Evolutionary conservation across 1,140 invertebrate species (phyloP).

Genomic region (Halyomorpha halys): DNA sequence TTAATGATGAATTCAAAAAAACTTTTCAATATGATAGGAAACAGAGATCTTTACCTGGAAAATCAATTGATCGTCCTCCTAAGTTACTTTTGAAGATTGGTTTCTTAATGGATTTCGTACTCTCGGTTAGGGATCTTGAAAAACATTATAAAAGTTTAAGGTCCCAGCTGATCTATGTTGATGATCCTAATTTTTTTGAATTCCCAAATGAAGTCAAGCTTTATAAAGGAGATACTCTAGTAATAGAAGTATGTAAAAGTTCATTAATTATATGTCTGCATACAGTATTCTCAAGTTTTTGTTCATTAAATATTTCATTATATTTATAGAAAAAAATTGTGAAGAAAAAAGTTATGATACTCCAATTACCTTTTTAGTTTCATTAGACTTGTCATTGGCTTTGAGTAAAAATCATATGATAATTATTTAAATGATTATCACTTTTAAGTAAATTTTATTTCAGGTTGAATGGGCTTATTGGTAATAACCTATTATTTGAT

Average conservation of each 20-base stretch:
- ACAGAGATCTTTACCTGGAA: conserved; percentile 24
- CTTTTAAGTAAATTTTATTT: too few relatives aligned
- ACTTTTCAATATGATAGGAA: conserved; percentile 13
- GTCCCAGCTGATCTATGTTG: conserved; percentile 73
- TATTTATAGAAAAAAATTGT: too few relatives aligned
- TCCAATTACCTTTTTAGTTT: too few relatives aligned
- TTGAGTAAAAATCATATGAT: too few relatives aligned
- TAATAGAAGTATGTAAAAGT: conserved; percentile 60
- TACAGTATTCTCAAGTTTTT: too few relatives aligned
- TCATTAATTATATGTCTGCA: neutral
- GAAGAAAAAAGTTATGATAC: too few relatives aligned
- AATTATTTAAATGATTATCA: too few relatives aligned
- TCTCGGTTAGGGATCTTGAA: conserved; percentile 74
- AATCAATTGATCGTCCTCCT: conserved; percentile 26
- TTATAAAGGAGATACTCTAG: conserved; percentile 88
- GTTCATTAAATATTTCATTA: too few relatives aligned
- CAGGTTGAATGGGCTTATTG: too few relatives aligned
- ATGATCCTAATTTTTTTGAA: conserved; percentile 82
- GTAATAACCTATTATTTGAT: too few relatives aligned
- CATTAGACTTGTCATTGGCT: too few relatives aligned
- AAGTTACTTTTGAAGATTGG: conserved; percentile 50
- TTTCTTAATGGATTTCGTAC: conserved; percentile 93
- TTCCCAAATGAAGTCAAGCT: conserved; percentile 78
- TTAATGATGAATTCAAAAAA: conserved; percentile 45
- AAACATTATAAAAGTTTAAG: conserved; percentile 71